Base-by-base conservation (phyloP, 1,140 invertebrate genomes). In the Cylas formicarius region DNA sequence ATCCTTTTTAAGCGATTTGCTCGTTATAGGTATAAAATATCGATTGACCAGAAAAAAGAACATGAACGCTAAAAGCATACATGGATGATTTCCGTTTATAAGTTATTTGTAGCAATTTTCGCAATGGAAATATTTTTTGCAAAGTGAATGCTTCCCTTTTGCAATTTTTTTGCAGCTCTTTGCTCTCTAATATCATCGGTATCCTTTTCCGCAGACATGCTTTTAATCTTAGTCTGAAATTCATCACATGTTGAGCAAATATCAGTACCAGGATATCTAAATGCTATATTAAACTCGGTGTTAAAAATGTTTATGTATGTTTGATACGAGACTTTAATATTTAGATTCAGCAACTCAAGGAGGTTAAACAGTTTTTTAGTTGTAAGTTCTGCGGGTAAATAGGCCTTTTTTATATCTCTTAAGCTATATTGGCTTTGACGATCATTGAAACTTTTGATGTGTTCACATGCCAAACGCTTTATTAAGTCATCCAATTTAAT, bases 51-150 rank as follows among this genome's bases (percentile, higher is more conserved):
- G 29, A 32, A 23, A 43, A 45, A n/a, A 46, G 22, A 11, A 37
- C 28, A 33, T 51, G 55, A 29, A 57, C 46, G 35, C 53, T 57
- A 36, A 57, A 57, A 21, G 22, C 19, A 29, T 39, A 53, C 13
- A 50, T 11, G 17, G 45, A 35, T 13, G 53, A 27, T 28, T 52
- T 48, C 18, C 54, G 3, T 23, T 47, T 57, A 21, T 57, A 56
- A 41, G 32, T 57, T 50, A 34, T 50, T 57, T 13, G 48, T 57
- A 2, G 44, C 11, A 18, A 55, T 51, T 13, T 45, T 45, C 17
- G 41, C 40, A 6, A 38, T 3, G 6, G 24, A 19, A n/a, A 55
- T 21, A 21, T 52, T 55, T 51, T 53, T 56, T 29, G 17, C n/a
- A 28, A 42, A 54, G 28, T 56, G 48, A 18, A 49, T 41, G 14